Percentiles rank a stretch among this genome's conserved stretches.
Conservation (phyloP, 2,113 vertebrate genomes). For the Grantiella picta region DNA sequence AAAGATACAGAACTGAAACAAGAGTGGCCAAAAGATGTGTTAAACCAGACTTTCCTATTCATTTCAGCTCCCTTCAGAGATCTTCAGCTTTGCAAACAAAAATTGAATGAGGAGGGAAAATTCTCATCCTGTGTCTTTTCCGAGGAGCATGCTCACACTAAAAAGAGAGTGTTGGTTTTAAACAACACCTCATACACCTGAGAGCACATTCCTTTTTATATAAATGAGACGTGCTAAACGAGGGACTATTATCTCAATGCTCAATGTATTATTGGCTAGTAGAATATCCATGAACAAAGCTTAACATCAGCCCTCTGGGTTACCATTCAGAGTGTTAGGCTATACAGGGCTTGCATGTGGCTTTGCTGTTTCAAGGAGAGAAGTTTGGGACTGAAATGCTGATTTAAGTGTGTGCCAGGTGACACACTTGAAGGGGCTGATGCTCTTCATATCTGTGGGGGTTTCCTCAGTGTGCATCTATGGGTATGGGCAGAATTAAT, state of each 20-base stretch:
- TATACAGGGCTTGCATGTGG: not conserved
- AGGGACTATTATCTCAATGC: accelerated
- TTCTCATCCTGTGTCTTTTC: not conserved
- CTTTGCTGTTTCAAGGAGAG: not conserved
- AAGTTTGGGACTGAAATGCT: not conserved
- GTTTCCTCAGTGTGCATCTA: not conserved
- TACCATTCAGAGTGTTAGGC: not conserved
- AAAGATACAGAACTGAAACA: not conserved
- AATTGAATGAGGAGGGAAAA: not conserved
- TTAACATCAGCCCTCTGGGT: not conserved
- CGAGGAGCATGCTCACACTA: not conserved
- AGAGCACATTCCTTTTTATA: not conserved
- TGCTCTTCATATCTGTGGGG: not conserved
- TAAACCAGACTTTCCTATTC: not conserved
- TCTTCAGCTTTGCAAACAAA: constrained; percentile 1
- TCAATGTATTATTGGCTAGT: not conserved
- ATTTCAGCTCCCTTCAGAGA: not conserved
- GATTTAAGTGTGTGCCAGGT: not conserved
- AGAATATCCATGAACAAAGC: not conserved
- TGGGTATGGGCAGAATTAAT: not conserved
- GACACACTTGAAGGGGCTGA: not conserved
- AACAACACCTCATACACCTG: not conserved
- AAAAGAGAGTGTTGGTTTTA: not conserved
- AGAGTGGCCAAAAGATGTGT: not conserved
- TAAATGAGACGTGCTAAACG: not conserved